Base-by-base conservation (phyloP, 2,797 vertebrate genomes). In the Semotilus atromaculatus region DNA sequence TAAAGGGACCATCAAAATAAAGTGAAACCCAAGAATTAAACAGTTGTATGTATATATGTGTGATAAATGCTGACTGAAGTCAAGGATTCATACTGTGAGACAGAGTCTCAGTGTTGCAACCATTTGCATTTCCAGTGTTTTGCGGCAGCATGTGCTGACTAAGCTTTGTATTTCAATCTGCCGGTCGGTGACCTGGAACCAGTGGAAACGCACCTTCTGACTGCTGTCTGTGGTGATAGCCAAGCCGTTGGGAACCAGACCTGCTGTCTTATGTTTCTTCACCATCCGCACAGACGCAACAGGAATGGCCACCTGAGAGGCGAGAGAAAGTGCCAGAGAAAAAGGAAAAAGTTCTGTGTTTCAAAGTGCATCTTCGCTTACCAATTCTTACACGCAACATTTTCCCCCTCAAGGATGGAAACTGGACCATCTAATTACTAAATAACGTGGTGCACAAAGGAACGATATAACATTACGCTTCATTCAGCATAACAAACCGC, bases 241-340 rank as follows among this genome's bases (percentile, higher is more conserved):
- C 90, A 99, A 91, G 85, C 97, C 98, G 0, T 99, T 99, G 81
- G 98, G 98, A 70, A 99, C 95, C 51, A 99, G 95, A 36, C 97
- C 95, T 0, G 97, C 98, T 0, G 97, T 97, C 93, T 97, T 98
- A 92, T 99, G 97, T 91, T 99, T 99, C 91, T 98, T 99, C 85
- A 99, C 96, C 92, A 97, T 93, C 75, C 96, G 94, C 7, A 98
- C 97, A 0, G 98, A 98, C 7, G 96, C 92, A 14, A 99, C 96
- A 0, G 98, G 97, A 89, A 98, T 97, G 23, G 95, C 96, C 81
- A 99, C 98, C 98, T 99, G 72, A 72, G 64, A 81, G 29, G 36
- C 4, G 4, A 73, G 43, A 38, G 55, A 64, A 64, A 70, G 66
- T 40, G 29, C 10, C 7, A 83, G 21, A 21, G 19, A 67, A 53